phyloP scores from a whole-genome alignment of 2,113 vertebrate species.

The Bos javanicus region DNA sequence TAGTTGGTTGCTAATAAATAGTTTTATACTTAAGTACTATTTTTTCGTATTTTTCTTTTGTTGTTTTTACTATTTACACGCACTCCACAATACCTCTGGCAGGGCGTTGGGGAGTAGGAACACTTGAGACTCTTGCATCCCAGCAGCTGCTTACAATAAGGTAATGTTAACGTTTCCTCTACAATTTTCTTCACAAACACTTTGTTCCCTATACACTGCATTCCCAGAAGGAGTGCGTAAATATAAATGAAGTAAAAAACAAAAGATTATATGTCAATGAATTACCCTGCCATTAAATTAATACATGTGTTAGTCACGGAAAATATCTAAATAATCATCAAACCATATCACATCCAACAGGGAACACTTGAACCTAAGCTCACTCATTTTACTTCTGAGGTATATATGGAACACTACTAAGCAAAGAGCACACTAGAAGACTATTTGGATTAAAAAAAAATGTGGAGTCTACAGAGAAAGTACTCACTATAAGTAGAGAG shows the following conservation, averaged over 20 bases:
- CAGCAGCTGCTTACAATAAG: neutral
- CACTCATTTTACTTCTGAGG: neutral
- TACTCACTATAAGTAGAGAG: neutral
- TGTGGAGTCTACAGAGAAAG: neutral
- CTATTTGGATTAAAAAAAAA: neutral
- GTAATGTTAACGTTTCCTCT: neutral
- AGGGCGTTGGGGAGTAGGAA: accelerated
- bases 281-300: neutral
- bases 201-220: neutral
- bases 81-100: neutral
- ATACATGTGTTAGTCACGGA: neutral
- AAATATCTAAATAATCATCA: neutral
- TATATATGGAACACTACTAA: neutral
- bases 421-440: neutral
- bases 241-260: neutral
- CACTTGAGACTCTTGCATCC: neutral
- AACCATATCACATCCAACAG: neutral
- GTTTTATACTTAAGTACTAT: neutral
- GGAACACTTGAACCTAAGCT: neutral
- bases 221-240: neutral
- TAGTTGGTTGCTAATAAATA: neutral
- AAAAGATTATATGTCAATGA: neutral
- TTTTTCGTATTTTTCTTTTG: neutral
- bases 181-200: neutral
- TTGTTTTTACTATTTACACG: neutral